phyloP scores from a whole-genome alignment of 2,797 vertebrate species.

The Onychomys leucogaster region DNA sequence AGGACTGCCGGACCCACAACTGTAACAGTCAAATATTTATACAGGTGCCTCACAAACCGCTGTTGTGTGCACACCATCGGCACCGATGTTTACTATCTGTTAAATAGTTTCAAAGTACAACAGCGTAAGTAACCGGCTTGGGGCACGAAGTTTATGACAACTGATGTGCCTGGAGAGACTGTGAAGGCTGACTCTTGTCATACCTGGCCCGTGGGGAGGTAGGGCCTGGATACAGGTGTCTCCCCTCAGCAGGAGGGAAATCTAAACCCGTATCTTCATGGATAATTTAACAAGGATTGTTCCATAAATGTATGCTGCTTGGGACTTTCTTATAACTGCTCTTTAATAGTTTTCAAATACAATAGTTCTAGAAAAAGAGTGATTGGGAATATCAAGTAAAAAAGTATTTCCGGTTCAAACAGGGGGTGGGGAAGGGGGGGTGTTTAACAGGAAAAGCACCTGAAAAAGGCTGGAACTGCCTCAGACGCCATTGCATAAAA shows the following conservation, averaged over 20 bases:
- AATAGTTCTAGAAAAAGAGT: slow-evolving; percentile 9
- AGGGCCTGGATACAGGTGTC: not conserved
- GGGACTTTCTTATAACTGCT: slow-evolving; percentile 54
- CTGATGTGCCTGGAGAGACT: slow-evolving; percentile 24
- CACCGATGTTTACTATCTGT: slow-evolving; percentile 72
- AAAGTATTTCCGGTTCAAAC: slow-evolving; percentile 34
- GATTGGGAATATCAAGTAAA: not conserved
- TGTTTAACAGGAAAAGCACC: not conserved
- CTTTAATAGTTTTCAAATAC: not conserved
- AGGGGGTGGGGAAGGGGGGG: not conserved
- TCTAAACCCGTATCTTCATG: slow-evolving; percentile 79
- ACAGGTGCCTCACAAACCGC: slow-evolving; percentile 62
- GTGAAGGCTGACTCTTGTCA: slow-evolving; percentile 66
- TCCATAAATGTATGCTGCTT: slow-evolving; percentile 71
- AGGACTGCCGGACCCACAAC: not conserved
- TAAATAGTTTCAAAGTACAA: slow-evolving; percentile 70
- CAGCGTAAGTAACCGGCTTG: slow-evolving; percentile 53
- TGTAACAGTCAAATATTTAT: slow-evolving; percentile 70
- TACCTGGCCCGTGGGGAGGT: slow-evolving; percentile 38
- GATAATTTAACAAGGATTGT: slow-evolving; percentile 84
- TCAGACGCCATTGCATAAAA: slow-evolving; percentile 18
- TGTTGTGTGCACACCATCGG: not conserved
- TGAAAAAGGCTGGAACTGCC: not conserved
- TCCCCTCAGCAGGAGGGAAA: slow-evolving; percentile 78
- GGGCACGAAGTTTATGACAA: slow-evolving; percentile 70